Base-by-base conservation (phyloP, 2,888 invertebrate species). In the Euclidia mi region DNA sequence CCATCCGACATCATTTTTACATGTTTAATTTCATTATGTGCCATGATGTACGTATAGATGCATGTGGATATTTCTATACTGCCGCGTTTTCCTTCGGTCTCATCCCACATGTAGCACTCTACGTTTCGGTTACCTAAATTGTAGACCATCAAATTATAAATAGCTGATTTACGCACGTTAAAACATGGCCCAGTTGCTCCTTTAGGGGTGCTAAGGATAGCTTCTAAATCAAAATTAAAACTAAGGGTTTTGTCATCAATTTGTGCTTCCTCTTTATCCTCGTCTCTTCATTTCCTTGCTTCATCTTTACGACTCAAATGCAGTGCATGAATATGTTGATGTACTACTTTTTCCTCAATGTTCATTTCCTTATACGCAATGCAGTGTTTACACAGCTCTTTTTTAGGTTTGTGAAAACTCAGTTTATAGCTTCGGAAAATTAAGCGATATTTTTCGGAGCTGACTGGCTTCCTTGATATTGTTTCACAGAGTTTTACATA, bases 191-290 rank as follows among this genome's bases (percentile, higher is more conserved):
- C 48, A 56, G 52, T 12, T 12, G 64, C 59, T 14, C 49, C 59
- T 68, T 80, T 78, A 32, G 76, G 80, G 10, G 70, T 73, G 25
- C 20, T 52, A 12, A 78, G 62, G 4, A 79, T 77, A 32, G 78
- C 78, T 64, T 82, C 65, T 6, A 80, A 56, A 66, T 81, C 78
- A 63, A 78, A 79, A 63, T 79, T 75, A 56, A 76, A 79, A 29
- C 70, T 32, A 15, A 80, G 50, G 29, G 71, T 51, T 32, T 48
- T 43, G 11, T 55, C 31, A 56, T 76, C 59, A 50, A 4, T 20
- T 20, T 20, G 20, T 20, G 2, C 20, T 20, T 20, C 2, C 4
- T 20, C 2, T 20, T 20, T 20, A 20, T 20, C 20, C 20, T 20
- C 2, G 20, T 20, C 4, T 20, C 20, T 20, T 3, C 20, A 20